These are phyloP conservation scores for Carabus problematicus DNA, from an alignment of 2,888 invertebrate species.

Conservation along the genomic window DNA sequence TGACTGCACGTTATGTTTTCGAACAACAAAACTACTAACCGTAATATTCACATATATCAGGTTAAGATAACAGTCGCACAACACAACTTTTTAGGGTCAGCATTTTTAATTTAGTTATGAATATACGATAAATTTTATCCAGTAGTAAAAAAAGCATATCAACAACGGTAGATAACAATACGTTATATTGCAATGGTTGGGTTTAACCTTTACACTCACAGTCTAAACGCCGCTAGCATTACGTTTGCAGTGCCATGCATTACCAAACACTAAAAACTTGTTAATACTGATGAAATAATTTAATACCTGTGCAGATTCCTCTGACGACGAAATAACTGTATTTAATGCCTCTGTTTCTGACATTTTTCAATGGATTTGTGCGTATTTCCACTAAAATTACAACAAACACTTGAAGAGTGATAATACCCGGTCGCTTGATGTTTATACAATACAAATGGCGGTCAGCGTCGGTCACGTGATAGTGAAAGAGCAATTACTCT, in stretches of 20 bases:
- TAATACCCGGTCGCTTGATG: constrained; percentile 63
- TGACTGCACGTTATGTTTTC: constrained; percentile 28
- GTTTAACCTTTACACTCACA: constrained; percentile 54
- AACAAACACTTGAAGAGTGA: constrained; percentile 56
- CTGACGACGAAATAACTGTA: constrained; percentile 56
- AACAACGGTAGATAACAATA: constrained; percentile 15
- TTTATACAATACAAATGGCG: constrained; percentile 69
- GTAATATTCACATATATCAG: no score
- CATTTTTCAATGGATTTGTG: constrained; percentile 53
- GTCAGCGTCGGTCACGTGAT: constrained; percentile 70
- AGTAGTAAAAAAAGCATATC: not conserved
- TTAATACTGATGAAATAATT: constrained; percentile 40
- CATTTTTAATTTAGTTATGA: no score
- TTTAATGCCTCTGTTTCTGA: constrained; percentile 58
- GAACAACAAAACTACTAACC: constrained; percentile 29
- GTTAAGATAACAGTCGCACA: no score
- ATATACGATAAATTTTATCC: not conserved
- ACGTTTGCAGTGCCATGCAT: constrained; percentile 58
- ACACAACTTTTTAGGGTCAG: no score
- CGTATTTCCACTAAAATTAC: constrained; percentile 56
- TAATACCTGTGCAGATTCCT: constrained; percentile 58
- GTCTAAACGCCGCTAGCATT: constrained; percentile 55
- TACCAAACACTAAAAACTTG: constrained; percentile 48
- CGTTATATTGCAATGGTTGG: constrained; percentile 45
- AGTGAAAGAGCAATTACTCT: constrained; percentile 17